Evolutionary conservation across 2,797 vertebrate genomes (phyloP), one percentile per base, ranked within the genome.

Genomic region (Lacerta agilis): DNA sequence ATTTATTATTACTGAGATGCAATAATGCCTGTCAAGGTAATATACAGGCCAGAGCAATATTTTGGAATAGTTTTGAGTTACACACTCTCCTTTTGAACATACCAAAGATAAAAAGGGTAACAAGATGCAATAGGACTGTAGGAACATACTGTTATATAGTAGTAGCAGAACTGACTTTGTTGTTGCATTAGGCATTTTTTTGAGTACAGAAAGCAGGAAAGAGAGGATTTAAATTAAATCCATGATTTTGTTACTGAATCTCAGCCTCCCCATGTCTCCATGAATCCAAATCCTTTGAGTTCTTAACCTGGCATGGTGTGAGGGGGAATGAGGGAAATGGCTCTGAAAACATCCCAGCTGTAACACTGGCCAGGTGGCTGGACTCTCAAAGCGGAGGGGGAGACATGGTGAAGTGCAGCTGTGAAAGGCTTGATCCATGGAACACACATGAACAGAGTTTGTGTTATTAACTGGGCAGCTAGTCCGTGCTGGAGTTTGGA

Each of bases 291-390:
- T 79, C 36, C 29, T 71, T 64, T 27, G 49, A 79, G 76, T 72
- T 83, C 75, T 27, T 69, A 64, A 78, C 69, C 64, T 79, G 64
- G 43, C 75, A 61, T 43, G 71, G 20, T 29, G 38, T 61, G 18
- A 18, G 27, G 8, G 41, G 45, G 36, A n/a, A 18, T 75, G 75
- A 55, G 3, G n/a, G 15, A 77, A 83, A 38, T 69, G 72, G 73
- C 33, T 55, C 36, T 73, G 41, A 58, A 78, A 36, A 61, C 27
- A 43, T 83, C 75, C 67, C 66, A 78, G 36, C 27, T 79, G 73
- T 45, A 88, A 55, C 61, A 36, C 27, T 83, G 81, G 73, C 81
- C 64, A 79, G 33, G 76, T 88, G 86, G 73, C 75, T 69, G 82
- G 61, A 8, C 43, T 87, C 43, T 69, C 58, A 3, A 3, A 25